Base-by-base conservation (phyloP, 1,140 invertebrate species). In the Bombus terrestris region DNA sequence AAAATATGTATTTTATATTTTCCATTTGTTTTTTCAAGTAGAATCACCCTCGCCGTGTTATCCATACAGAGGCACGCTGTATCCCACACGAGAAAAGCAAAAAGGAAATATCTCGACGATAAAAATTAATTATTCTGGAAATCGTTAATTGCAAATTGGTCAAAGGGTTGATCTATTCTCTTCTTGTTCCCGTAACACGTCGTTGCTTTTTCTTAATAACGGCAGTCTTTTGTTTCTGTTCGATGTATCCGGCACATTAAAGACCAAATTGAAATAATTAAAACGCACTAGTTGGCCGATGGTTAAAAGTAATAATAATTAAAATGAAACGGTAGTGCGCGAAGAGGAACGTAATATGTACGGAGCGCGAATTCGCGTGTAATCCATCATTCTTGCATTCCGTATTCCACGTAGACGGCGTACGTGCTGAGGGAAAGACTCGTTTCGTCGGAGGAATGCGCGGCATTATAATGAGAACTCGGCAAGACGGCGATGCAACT, bases 391-490 rank as follows among this genome's bases (percentile, higher is more conserved):
- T 86, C 39, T 66, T 22, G 64, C 66, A 68, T 75, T 80, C 62
- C 74, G 74, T 86, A 62, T 71, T 72, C 72, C 32, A 35, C 15
- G 86, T 81, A 35, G 87, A 79, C 43, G 87, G 71, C 57, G 72
- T 81, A 59, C 69, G 64, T 53, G 81, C 37, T 73, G 81, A 80
- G 80, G 78, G 83, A 89, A 83, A 82, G 84, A 88, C 89, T 91
- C 71, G 80, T 86, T 86, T 88, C 72, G 81, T 85, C 64, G 81
- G 85, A 81, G 87, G 88, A 91, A 91, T 90, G 87, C 81, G 53
- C 83, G 86, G 87, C 82, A 90, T 91, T 89, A 86, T 89, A 91
- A 91, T 89, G 86, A 88, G 89, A 89, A 78, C 69, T 64, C 75
- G 43, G 35, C 85, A 76, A 66, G 41, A 43, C 71, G 39, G n/a